phyloP scores from a whole-genome alignment of 2,888 invertebrate genomes.

The Caenorhabditis macrosperma region DNA sequence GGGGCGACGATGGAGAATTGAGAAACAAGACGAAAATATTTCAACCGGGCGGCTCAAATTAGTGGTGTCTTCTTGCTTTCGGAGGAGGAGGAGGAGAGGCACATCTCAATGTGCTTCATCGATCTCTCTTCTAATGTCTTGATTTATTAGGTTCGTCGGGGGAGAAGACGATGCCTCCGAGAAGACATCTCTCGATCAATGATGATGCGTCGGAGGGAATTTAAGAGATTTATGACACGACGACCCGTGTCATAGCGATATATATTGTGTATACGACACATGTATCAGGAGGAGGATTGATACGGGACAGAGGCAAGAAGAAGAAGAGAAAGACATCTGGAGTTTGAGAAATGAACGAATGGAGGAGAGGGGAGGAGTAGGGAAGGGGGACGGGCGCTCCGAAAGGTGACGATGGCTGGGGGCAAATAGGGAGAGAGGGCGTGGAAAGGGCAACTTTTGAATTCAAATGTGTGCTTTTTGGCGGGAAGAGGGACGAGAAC shows the following conservation, averaged over 20 bases:
- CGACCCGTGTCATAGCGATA: constrained; percentile 42
- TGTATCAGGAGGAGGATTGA: constrained; percentile 44
- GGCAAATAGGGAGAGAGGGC: constrained; percentile 4
- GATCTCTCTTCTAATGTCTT: constrained; percentile 44
- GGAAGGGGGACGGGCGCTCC: constrained; percentile 15
- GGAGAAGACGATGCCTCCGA: constrained; percentile 15
- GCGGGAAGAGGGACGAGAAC: constrained; percentile 10
- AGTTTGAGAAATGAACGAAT: neutral
- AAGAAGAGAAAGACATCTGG: constrained; percentile 47
- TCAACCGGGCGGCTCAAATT: constrained; percentile 46
- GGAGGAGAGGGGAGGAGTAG: neutral
- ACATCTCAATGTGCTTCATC: constrained; percentile 15
- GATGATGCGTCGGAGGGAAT: constrained; percentile 31
- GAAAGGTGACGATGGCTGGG: constrained; percentile 22
- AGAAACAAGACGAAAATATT: constrained; percentile 40
- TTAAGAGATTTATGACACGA: constrained; percentile 54
- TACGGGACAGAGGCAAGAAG: no score
- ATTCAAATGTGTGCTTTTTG: constrained; percentile 1
- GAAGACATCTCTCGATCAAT: constrained; percentile 21
- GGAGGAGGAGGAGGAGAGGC: no score
- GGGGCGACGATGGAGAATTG: neutral
- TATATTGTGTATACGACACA: constrained; percentile 32
- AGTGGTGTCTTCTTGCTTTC: constrained; percentile 17
- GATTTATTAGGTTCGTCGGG: constrained; percentile 53
- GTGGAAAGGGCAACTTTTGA: constrained; percentile 10